Conservation (phyloP, 2,113 vertebrate species). For the Petromus typicus region DNA sequence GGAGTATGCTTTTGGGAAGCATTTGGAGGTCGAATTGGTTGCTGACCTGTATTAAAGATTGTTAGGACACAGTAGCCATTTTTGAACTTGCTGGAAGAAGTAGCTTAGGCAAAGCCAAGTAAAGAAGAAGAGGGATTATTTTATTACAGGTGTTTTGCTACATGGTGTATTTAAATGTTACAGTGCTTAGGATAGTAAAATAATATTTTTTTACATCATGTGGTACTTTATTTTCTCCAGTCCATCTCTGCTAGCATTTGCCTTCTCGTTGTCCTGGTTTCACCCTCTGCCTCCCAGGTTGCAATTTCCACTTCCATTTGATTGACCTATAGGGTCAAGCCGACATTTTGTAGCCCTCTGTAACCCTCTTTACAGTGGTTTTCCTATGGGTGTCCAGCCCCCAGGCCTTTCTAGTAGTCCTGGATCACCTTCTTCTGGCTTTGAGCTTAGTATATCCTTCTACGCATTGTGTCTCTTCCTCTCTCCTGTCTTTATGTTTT, state of each 20-base stretch:
- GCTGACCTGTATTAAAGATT: constrained; percentile 28
- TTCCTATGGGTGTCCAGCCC: neutral
- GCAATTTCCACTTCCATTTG: neutral
- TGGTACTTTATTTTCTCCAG: neutral
- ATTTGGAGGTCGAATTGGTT: constrained; percentile 25
- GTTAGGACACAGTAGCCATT: neutral
- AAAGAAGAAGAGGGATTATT: constrained; percentile 14
- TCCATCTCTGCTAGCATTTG: neutral
- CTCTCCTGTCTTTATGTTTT: neutral
- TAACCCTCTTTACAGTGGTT: neutral
- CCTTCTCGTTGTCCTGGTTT: neutral
- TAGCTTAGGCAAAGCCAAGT: constrained; percentile 16
- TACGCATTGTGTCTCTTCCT: neutral
- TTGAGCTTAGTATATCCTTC: neutral
- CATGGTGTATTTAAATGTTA: neutral
- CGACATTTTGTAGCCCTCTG: neutral
- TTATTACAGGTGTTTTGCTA: neutral
- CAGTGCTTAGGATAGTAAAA: neutral
- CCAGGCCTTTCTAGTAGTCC: neutral
- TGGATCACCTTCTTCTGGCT: neutral
- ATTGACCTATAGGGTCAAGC: neutral
- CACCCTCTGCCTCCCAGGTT: neutral
- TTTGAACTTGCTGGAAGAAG: neutral
- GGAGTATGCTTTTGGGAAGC: neutral
- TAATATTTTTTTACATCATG: neutral